Conservation (phyloP, 2,113 vertebrate species). For the Gasterosteus aculeatus region DNA sequence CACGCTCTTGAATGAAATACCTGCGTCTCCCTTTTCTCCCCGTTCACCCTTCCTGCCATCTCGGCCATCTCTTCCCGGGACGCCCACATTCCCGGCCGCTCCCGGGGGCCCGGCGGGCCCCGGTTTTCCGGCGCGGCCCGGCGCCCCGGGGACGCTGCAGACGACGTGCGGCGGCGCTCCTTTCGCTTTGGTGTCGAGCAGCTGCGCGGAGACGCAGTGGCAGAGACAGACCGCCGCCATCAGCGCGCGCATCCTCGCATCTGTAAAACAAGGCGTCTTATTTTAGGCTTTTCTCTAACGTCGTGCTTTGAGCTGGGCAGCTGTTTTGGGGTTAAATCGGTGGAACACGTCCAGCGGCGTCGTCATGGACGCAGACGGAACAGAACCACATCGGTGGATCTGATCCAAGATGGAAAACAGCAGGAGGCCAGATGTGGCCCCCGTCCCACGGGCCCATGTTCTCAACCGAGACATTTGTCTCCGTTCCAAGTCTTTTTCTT, state of each 20-base stretch:
- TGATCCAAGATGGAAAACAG: conserved; percentile 18
- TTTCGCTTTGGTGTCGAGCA: conserved; percentile 84
- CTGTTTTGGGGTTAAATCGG: no score
- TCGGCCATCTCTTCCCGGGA: conserved; percentile 96
- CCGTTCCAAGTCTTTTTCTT: conserved; percentile 41
- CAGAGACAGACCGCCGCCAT: conserved; percentile 87
- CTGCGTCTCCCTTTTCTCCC: conserved; percentile 92
- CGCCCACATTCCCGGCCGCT: conserved; percentile 89
- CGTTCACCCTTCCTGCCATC: conserved; percentile 96
- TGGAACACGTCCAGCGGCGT: conserved; percentile 1
- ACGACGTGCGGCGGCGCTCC: conserved; percentile 85
- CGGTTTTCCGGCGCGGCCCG: conserved; percentile 86
- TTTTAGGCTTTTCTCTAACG: no score
- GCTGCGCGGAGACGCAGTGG: conserved; percentile 86
- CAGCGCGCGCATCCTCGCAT: conserved; percentile 87
- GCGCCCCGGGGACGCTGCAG: conserved; percentile 92
- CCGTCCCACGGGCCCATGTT: conserved; percentile 26
- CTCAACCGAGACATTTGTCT: conserved; percentile 46
- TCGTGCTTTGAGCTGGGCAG: no score
- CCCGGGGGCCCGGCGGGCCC: conserved; percentile 87
- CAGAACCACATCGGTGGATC: conserved; percentile 6
- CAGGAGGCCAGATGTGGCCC: conserved; percentile 44
- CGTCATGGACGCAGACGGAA: conserved; percentile 21
- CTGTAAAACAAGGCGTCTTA: conserved; percentile 71
- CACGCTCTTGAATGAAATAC: conserved; percentile 80